Conservation (phyloP, 2,888 invertebrate species). For the Resseliella maxima region DNA sequence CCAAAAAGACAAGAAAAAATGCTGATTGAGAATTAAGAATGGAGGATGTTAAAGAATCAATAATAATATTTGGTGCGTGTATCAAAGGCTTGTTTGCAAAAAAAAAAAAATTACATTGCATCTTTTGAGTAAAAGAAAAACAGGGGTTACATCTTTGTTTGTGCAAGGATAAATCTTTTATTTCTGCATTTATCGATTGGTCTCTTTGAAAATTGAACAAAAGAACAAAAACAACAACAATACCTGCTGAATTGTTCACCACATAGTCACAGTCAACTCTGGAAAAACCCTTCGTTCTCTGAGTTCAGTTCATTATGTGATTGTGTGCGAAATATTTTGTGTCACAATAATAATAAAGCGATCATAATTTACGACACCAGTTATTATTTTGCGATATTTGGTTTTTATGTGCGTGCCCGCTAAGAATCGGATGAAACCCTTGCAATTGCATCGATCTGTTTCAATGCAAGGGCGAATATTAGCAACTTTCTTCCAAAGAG, state of each 20-base stretch:
- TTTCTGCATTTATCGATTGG: constrained; percentile 18
- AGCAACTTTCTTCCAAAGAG: background rate
- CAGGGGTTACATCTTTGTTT: constrained; percentile 19
- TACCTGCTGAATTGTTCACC: constrained; percentile 22
- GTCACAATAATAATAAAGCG: constrained; percentile 46
- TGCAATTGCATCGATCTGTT: background rate
- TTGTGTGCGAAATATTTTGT: constrained; percentile 53
- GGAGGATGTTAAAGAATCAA: background rate
- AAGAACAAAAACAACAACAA: background rate
- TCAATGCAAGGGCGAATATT: constrained; percentile 6
- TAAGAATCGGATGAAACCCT: constrained; percentile 13
- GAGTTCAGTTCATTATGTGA: background rate
- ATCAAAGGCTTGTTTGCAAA: constrained; percentile 30
- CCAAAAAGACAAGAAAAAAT: background rate
- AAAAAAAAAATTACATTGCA: background rate
- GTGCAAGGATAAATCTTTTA: constrained; percentile 5
- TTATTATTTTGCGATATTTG: constrained; percentile 53
- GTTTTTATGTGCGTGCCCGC: constrained; percentile 3
- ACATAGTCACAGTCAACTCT: background rate
- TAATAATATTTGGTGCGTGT: constrained; percentile 53
- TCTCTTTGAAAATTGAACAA: constrained; percentile 17
- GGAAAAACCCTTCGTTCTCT: background rate
- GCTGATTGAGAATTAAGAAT: background rate
- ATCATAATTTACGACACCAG: constrained; percentile 51
- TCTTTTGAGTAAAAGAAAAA: background rate